Evolutionary conservation across 2,888 invertebrate genomes (phyloP), one percentile per base, ranked within the genome.

Genomic region (Coremacera marginata): DNA sequence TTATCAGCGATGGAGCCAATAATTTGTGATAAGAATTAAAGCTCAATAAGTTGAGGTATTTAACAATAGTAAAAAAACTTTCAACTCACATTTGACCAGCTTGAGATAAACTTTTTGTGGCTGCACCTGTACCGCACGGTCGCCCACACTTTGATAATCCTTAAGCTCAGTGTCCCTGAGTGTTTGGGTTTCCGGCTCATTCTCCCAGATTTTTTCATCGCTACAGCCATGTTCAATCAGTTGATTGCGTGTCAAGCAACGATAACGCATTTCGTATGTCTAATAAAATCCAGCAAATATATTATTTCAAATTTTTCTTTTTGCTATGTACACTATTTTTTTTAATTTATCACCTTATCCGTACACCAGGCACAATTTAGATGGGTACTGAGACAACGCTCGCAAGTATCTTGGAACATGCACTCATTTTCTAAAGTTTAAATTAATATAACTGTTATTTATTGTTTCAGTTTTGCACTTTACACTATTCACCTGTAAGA

Each of bases 61-160:
- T 60, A 62, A 44, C 51, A 25, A 63, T 49, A 22, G 8, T 16
- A 51, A 19, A 19, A 25, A 63, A 31, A 19, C 37, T 11, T 25
- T 4, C 1, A 22, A 88, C 91, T 89, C 89, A 93, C 93, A 90
- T 84, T 92, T 92, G 83, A 93, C 91, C 49, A 94, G 88, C 74
- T 91, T 91, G 0, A 94, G 84, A 51, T 90, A 90, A 27, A 93
- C 88, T 80, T 87, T 91, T 87, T 94, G 94, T 1, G 94, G 94
- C 81, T 91, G 92, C 68, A 94, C 91, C 86, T 94, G 94, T 67
- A 93, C 91, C 3, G 92, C 81, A 27, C 83, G 84, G 71, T 83
- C 83, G 75, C 81, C 81, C 3, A 72, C 91, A 19, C 90, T 80
- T 76, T 84, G 83, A 67, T 86, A 89, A 78, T 89, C 89, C 79